Percentiles rank a stretch among this genome's conserved stretches.
Conservation (phyloP, 2,113 vertebrate species). For the Bubo blakistoni region DNA sequence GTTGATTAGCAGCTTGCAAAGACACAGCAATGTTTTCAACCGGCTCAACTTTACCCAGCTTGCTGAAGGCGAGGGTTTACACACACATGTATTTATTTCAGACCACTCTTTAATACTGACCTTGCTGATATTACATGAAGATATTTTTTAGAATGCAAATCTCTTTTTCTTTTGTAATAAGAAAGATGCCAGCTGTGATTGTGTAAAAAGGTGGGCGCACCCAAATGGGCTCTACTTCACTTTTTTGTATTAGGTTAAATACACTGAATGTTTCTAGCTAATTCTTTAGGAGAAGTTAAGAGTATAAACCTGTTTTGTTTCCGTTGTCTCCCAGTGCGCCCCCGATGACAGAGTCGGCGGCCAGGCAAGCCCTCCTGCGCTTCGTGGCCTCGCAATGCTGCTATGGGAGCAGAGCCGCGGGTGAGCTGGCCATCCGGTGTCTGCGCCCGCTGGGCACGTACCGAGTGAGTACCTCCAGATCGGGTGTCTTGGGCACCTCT, state of each 20-base stretch:
- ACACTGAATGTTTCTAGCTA: not conserved
- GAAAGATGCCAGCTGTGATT: no score
- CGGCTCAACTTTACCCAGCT: not conserved
- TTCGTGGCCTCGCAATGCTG: slow-evolving; percentile 77
- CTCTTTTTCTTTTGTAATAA: not conserved
- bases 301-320: not conserved
- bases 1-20: not conserved
- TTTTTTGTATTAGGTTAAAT: not conserved
- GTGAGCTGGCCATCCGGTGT: slow-evolving; percentile 75
- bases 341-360: slow-evolving; percentile 74
- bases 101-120: not conserved
- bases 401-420: slow-evolving; percentile 73
- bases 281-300: not conserved
- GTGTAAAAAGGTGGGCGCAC: not conserved
- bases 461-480: slow-evolving; percentile 64
- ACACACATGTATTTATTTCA: not conserved
- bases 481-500: not conserved
- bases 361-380: slow-evolving; percentile 76
- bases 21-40: accelerated
- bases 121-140: not conserved
- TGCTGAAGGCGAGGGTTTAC: not conserved
- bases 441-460: slow-evolving; percentile 73
- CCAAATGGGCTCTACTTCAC: not conserved
- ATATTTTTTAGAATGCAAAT: not conserved
- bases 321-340: slow-evolving; percentile 62